These are phyloP conservation scores for Typhlichthys subterraneus DNA, from an alignment of 2,797 vertebrate species.

Conservation along the genomic window DNA sequence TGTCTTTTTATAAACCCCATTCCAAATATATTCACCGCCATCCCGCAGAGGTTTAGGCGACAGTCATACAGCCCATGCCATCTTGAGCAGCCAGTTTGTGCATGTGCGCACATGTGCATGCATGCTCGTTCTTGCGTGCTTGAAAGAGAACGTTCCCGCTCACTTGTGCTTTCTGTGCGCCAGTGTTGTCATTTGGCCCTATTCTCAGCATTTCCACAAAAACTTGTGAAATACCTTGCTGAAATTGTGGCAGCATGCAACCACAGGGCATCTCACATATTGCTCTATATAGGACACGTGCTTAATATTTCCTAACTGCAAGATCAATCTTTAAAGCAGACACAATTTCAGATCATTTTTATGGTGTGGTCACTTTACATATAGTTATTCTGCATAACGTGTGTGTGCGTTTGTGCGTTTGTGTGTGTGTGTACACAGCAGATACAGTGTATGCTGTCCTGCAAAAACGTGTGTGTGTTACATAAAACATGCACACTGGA, in stretches of 20 bases:
- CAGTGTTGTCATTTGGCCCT: conserved; percentile 69
- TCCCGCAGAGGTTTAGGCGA: conserved; percentile 55
- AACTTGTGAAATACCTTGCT: conserved; percentile 43
- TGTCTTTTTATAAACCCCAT: conserved; percentile 36
- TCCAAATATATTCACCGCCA: conserved; percentile 47
- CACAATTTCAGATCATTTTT: not conserved
- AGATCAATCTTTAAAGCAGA: not conserved
- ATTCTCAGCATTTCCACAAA: conserved; percentile 46
- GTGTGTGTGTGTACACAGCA: not conserved
- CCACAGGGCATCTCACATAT: not conserved
- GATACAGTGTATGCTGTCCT: too few species aligned
- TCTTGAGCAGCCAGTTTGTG: conserved; percentile 65
- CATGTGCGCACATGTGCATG: conserved; percentile 22
- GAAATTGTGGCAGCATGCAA: too few species aligned
- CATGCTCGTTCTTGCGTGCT: conserved; percentile 4
- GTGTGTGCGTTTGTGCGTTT: conserved; percentile 1
- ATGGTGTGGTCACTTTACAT: not conserved
- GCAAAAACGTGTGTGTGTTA: not conserved
- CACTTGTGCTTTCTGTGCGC: conserved; percentile 74
- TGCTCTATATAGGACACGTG: conserved; percentile 1
- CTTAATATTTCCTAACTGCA: not conserved
- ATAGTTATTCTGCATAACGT: too few species aligned
- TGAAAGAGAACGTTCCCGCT: conserved; percentile 62
- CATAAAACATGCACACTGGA: too few species aligned
- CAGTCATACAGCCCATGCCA: conserved; percentile 59